These are phyloP conservation scores for Gymnoscopelus braueri DNA, from an alignment of 2,797 vertebrate genomes.

Conservation along the genomic window DNA sequence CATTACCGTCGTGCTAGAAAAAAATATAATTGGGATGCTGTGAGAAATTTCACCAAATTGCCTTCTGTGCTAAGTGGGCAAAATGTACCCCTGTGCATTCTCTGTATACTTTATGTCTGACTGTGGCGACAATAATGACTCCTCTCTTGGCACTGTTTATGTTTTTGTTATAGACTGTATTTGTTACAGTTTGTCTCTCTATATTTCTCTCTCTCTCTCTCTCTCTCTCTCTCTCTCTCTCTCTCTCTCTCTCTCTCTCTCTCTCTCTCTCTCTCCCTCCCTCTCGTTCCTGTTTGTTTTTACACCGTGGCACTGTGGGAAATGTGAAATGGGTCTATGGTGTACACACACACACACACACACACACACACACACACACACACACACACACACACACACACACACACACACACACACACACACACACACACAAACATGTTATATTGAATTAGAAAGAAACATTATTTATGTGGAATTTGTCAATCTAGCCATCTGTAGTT, in stretches of 20 bases:
- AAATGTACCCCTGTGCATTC: slow-evolving; percentile 49
- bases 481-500: no score
- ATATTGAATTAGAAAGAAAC: no score
- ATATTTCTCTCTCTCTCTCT: neutral
- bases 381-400: slow-evolving; percentile 4
- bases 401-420: neutral
- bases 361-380: slow-evolving; percentile 4
- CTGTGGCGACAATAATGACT: slow-evolving; percentile 58
- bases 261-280: no score
- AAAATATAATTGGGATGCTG: slow-evolving; percentile 47
- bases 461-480: no score
- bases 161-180: slow-evolving; percentile 30
- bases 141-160: slow-evolving; percentile 47
- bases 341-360: neutral
- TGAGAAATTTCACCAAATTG: slow-evolving; percentile 28
- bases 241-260: no score
- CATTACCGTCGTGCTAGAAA: slow-evolving; percentile 36
- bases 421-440: neutral
- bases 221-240: neutral
- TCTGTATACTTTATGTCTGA: slow-evolving; percentile 53
- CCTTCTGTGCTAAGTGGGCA: slow-evolving; percentile 51
- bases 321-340: no score
- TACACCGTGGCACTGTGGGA: no score
- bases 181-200: slow-evolving; percentile 25
- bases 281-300: no score